Percentiles rank a stretch among this genome's conserved stretches.
Evolutionary conservation across 2,888 invertebrate genomes (phyloP).

Genomic region (Neocrepidodera transversa): DNA sequence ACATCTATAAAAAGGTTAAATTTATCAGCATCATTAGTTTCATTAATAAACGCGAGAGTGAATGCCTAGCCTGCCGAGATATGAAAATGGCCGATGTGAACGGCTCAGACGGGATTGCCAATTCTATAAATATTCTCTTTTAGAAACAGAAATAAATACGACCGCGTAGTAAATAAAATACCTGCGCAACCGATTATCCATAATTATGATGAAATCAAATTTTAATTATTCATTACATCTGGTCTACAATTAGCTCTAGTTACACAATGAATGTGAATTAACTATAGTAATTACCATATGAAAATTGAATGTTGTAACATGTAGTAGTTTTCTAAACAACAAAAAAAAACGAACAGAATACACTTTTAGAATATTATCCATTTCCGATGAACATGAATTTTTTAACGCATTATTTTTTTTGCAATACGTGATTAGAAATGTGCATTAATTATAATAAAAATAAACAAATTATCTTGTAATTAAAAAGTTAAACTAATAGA

Average conservation of each 20-base stretch:
- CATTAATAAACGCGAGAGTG: conserved; percentile 1
- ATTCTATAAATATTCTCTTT: conserved; percentile 18
- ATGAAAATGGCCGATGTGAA: not conserved
- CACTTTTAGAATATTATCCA: no score
- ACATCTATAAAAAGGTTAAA: conserved; percentile 2
- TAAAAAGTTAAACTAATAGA: no score
- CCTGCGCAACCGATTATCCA: conserved; percentile 33
- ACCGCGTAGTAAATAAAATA: conserved; percentile 24
- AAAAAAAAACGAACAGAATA: conserved; percentile 1
- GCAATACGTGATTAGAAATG: no score
- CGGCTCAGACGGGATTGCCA: not conserved
- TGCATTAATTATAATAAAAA: no score
- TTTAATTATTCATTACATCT: conserved; percentile 43
- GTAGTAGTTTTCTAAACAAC: conserved; percentile 34
- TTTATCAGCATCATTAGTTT: conserved; percentile 7
- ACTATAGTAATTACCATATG: conserved; percentile 36
- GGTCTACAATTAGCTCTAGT: conserved; percentile 42
- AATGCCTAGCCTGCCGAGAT: not conserved
- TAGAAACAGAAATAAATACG: conserved; percentile 6
- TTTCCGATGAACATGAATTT: no score
- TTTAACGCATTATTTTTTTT: no score
- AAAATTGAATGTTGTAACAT: conserved; percentile 34
- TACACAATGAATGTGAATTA: conserved; percentile 41
- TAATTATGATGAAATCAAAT: conserved; percentile 36
- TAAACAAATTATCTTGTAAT: no score